Conservation (phyloP, 2,888 invertebrate species). For the Apodemia hepburni region DNA sequence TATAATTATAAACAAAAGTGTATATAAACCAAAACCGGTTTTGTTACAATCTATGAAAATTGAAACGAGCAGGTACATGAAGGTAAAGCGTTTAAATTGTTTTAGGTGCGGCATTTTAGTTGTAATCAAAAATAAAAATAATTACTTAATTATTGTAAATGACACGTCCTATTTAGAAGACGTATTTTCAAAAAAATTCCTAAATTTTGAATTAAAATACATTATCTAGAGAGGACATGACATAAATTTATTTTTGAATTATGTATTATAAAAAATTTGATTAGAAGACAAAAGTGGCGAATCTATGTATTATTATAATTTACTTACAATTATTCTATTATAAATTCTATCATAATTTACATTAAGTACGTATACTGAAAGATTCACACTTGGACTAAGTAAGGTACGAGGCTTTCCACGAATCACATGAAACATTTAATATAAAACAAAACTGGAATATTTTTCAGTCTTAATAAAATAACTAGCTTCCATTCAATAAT, state of each 20-base stretch:
- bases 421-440: constrained; percentile 50
- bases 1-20: too few relatives aligned
- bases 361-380: constrained; percentile 81
- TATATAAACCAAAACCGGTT: too few relatives aligned
- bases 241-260: constrained; percentile 24
- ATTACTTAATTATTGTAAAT: background rate
- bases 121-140: background rate
- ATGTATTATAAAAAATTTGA: constrained; percentile 27
- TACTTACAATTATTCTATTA: constrained; percentile 77
- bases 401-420: constrained; percentile 61
- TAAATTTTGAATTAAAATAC: constrained; percentile 34
- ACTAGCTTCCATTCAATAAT: constrained; percentile 49
- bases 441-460: constrained; percentile 71
- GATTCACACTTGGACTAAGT: constrained; percentile 74
- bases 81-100: too few relatives aligned
- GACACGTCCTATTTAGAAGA: constrained; percentile 50
- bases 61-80: too few relatives aligned
- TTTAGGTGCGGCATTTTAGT: background rate
- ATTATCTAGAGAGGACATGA: constrained; percentile 58
- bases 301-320: constrained; percentile 61
- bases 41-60: too few relatives aligned
- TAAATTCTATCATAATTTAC: constrained; percentile 78
- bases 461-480: constrained; percentile 76
- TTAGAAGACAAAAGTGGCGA: constrained; percentile 65
- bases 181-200: constrained; percentile 31